A percentile compares a stretch with the other conserved stretches of the same genome.
Evolutionary conservation across 2,797 vertebrate genomes (phyloP).

Genomic region (Euphonia xanthogaster): DNA sequence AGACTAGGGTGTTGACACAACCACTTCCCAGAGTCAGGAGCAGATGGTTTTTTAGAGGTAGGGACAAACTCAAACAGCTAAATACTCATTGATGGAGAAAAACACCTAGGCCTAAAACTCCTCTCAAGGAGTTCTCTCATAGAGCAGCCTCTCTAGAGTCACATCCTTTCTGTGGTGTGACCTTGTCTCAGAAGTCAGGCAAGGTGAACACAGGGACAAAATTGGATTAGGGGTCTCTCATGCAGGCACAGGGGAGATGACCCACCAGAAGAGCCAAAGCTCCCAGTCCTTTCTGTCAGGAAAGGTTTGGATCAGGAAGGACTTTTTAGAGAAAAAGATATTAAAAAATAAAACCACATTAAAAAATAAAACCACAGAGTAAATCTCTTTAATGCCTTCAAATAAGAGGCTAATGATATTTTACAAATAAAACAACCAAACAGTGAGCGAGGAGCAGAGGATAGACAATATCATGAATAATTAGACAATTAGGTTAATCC

Average conservation of each 20-base stretch:
- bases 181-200: background rate
- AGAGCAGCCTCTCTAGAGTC: background rate
- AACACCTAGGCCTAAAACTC: background rate
- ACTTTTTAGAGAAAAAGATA: background rate
- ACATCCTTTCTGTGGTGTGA: background rate
- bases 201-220: background rate
- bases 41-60: background rate
- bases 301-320: background rate
- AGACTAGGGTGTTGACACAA: background rate
- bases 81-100: background rate
- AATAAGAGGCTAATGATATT: background rate
- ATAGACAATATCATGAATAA: background rate
- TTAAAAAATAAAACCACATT: background rate
- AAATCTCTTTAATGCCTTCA: background rate
- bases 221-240: background rate
- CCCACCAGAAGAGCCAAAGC: background rate
- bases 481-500: background rate
- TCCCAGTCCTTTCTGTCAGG: background rate
- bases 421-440: background rate
- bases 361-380: background rate
- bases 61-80: background rate
- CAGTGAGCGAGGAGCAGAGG: background rate
- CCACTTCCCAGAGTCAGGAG: background rate
- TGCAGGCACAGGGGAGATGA: background rate
- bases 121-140: fast-evolving